A percentile compares a stretch with the other conserved stretches of the same genome.
These are phyloP conservation scores for Aphrocallistes beatrix DNA, from an alignment of 37 sponge, comb jelly and placozoan genomes.

Conservation along the genomic window DNA sequence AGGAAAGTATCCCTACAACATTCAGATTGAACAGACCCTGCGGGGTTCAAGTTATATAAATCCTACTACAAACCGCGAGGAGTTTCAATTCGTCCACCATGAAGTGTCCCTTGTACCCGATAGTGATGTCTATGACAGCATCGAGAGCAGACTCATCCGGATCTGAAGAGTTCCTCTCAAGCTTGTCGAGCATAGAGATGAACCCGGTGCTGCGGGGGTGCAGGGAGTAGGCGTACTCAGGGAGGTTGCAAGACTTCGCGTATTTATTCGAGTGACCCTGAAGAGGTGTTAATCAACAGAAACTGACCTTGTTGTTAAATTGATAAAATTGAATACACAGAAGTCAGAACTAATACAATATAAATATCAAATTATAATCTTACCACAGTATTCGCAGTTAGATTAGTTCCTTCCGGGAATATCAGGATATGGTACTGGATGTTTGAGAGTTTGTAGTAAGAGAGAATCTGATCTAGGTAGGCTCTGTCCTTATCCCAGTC, in stretches of 20 bases:
- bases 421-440: conserved; percentile 50
- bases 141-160: conserved; percentile 35
- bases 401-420: conserved; percentile 70
- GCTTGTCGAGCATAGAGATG: conserved; percentile 29
- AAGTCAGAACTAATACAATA: not conserved
- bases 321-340: not conserved
- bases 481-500: conserved; percentile 45
- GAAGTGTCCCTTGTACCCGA: conserved; percentile 38
- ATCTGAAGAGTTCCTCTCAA: not conserved
- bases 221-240: conserved; percentile 54
- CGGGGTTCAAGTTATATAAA: not conserved
- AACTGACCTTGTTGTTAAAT: not conserved
- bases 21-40: not conserved
- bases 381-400: conserved; percentile 26
- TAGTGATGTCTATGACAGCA: conserved; percentile 63
- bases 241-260: conserved; percentile 47
- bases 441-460: conserved; percentile 37
- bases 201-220: conserved; percentile 70
- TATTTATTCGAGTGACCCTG: conserved; percentile 43
- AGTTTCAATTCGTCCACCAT: not conserved
- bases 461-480: conserved; percentile 42
- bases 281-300: too few relatives aligned
- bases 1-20: conserved; percentile 34
- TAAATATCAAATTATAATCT: too few relatives aligned
- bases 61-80: not conserved